phyloP scores from a whole-genome alignment of 1,140 invertebrate species.

The Drosophila saltans region DNA sequence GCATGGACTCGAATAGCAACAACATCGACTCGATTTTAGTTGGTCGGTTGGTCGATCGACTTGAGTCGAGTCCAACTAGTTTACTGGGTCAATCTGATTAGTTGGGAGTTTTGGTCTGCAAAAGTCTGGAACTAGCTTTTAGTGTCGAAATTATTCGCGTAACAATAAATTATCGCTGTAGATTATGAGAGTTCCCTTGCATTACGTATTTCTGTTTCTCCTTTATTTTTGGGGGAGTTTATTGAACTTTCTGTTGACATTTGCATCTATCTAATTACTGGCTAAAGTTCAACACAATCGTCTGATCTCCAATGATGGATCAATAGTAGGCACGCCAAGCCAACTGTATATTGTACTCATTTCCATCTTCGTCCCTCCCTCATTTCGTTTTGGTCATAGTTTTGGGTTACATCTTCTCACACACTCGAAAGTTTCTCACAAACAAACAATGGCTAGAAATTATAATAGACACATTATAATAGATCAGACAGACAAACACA shows the following conservation, averaged over 20 bases:
- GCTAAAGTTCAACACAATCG: slow-evolving; percentile 62
- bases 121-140: slow-evolving; percentile 29
- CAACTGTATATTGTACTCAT: neutral
- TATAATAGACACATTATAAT: slow-evolving; percentile 79
- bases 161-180: slow-evolving; percentile 77
- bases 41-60: neutral
- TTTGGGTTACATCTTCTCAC: slow-evolving; percentile 62
- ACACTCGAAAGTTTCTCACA: slow-evolving; percentile 63
- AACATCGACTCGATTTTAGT: neutral
- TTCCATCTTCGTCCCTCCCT: neutral
- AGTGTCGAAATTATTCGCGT: slow-evolving; percentile 71
- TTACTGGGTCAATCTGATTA: slow-evolving; percentile 81
- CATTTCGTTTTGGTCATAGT: neutral
- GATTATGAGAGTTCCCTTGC: slow-evolving; percentile 57
- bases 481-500: slow-evolving; percentile 43
- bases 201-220: too few relatives aligned
- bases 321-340: slow-evolving; percentile 65
- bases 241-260: slow-evolving; percentile 79
- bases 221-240: slow-evolving; percentile 15
- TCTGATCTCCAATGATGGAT: slow-evolving; percentile 60
- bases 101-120: slow-evolving; percentile 28
- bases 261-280: slow-evolving; percentile 72
- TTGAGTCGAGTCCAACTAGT: slow-evolving; percentile 51
- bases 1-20: slow-evolving; percentile 49
- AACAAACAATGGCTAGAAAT: slow-evolving; percentile 47